Evolutionary conservation across 64 coral and sea anemone genomes (phyloP).

Genomic region (Hydrozoanthus tunicans): DNA sequence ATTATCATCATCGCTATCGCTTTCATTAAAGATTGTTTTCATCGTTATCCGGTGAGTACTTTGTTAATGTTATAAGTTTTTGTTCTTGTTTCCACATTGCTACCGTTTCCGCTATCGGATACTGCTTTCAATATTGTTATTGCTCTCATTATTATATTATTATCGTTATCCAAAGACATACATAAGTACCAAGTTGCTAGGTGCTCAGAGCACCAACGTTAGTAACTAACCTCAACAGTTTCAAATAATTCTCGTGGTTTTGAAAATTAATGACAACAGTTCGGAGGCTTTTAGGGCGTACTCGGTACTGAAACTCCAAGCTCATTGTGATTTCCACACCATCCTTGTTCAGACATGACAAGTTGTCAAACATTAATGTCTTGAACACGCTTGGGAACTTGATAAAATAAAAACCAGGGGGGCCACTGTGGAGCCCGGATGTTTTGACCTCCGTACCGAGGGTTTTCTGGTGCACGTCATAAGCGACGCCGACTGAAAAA

Average conservation of each 20-base stretch:
- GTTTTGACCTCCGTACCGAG: slow-evolving; percentile 69
- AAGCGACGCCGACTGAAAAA: slow-evolving; percentile 78
- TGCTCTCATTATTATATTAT: no score
- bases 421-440: slow-evolving; percentile 75
- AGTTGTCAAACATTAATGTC: slow-evolving; percentile 44
- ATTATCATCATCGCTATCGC: no score
- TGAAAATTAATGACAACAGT: slow-evolving; percentile 75
- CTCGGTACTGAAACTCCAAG: slow-evolving; percentile 85
- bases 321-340: slow-evolving; percentile 75
- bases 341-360: slow-evolving; percentile 89
- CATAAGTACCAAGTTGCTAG: no score
- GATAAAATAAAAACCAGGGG: slow-evolving; percentile 79
- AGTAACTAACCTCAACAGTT: slow-evolving; percentile 64
- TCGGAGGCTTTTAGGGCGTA: slow-evolving; percentile 49
- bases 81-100: no score
- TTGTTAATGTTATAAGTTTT: no score
- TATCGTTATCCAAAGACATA: no score
- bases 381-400: slow-evolving; percentile 91
- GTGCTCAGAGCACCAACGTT: not conserved
- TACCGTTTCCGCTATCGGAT: no score
- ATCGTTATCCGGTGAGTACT: no score
- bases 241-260: slow-evolving; percentile 65
- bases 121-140: no score
- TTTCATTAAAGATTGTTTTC: no score
- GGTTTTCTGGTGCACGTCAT: slow-evolving; percentile 77